Percentiles rank a stretch among this genome's conserved stretches.
These are phyloP conservation scores for Saimiri boliviensis DNA, from an alignment of 2,113 vertebrate genomes.

Conservation along the genomic window DNA sequence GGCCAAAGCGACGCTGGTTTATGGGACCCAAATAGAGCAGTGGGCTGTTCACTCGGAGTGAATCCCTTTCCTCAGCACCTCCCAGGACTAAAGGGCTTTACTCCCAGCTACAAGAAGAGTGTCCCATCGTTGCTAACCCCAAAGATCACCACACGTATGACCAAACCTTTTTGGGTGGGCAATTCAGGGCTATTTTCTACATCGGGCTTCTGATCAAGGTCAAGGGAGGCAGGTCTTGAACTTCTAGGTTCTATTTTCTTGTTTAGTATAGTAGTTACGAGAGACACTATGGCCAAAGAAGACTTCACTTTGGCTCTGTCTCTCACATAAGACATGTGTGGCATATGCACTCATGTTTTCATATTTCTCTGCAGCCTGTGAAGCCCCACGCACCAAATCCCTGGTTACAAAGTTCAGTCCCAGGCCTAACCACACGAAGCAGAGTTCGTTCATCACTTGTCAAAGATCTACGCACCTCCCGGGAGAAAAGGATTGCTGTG, in stretches of 20 bases:
- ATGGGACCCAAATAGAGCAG: background rate
- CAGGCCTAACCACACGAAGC: background rate
- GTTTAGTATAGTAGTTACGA: background rate
- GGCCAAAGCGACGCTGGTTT: background rate
- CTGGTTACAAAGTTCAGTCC: conserved; percentile 53
- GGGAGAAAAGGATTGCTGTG: conserved; percentile 50
- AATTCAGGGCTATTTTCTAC: background rate
- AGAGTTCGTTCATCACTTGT: background rate
- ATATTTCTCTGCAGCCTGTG: conserved; percentile 67
- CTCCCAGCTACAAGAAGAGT: background rate
- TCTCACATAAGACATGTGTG: background rate
- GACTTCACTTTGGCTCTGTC: background rate
- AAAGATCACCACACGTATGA: background rate
- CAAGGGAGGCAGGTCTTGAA: background rate
- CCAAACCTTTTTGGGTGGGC: background rate
- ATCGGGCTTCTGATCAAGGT: background rate
- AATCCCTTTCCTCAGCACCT: background rate
- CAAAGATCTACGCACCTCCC: conserved; percentile 46
- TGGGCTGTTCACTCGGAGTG: background rate
- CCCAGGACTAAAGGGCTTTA: background rate
- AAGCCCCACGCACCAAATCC: conserved; percentile 18
- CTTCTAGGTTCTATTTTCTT: background rate
- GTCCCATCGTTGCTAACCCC: background rate
- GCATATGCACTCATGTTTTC: background rate
- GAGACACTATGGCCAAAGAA: background rate